These are phyloP conservation scores for Urocolius indicus DNA, from an alignment of 2,113 vertebrate species.

Conservation along the genomic window DNA sequence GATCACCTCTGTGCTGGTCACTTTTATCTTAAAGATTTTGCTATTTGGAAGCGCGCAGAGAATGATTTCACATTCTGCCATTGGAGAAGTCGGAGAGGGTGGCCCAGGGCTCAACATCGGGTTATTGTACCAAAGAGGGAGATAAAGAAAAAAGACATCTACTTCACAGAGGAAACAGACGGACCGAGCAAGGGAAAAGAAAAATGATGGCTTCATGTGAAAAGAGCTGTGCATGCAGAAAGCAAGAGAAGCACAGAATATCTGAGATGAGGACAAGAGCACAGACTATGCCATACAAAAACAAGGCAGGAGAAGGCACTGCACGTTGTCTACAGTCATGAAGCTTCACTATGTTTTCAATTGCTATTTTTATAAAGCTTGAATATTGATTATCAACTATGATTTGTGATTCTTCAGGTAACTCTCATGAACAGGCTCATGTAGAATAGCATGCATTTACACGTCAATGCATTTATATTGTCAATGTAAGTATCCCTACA, in stretches of 20 bases:
- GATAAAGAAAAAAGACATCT: background rate
- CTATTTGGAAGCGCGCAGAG: background rate
- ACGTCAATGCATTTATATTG: too few species aligned
- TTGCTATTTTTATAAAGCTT: background rate
- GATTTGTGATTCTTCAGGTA: background rate
- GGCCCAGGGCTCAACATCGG: rapidly evolving
- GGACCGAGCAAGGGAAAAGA: background rate
- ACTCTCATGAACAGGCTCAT: background rate
- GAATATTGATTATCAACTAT: background rate
- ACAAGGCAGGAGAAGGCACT: background rate
- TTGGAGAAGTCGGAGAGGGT: background rate
- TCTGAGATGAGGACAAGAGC: background rate
- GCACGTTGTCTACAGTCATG: background rate
- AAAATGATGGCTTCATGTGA: rapidly evolving
- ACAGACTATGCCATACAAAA: background rate
- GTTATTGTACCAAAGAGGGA: background rate
- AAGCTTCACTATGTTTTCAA: background rate
- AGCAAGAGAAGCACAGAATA: background rate
- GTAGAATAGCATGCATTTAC: background rate
- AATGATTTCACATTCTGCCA: too few species aligned
- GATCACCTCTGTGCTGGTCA: background rate
- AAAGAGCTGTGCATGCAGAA: background rate
- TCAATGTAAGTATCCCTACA: background rate
- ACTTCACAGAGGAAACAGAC: background rate
- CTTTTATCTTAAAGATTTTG: background rate